These are phyloP conservation scores for Lepidocolaptes lacrymiger DNA, from an alignment of 2,797 vertebrate genomes.

Conservation along the genomic window DNA sequence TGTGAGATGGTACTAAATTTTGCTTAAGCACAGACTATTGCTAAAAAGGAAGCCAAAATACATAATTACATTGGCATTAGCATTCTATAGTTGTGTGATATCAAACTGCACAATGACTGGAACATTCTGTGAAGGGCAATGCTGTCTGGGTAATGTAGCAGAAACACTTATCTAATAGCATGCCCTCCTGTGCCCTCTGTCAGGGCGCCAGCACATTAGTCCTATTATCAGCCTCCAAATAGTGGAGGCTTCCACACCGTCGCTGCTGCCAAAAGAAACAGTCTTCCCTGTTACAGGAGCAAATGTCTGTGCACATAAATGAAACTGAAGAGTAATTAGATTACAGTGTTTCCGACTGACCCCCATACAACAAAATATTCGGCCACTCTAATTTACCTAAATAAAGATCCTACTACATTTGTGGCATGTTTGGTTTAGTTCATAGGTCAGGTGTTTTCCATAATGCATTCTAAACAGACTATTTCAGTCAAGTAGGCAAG, in stretches of 20 bases:
- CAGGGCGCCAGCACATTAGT: constrained; percentile 49
- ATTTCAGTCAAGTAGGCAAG: constrained; percentile 9
- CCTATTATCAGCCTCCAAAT: constrained; percentile 47
- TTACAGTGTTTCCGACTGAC: constrained; percentile 22
- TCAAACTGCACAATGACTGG: constrained; percentile 57
- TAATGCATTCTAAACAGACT: constrained; percentile 16
- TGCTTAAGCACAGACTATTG: constrained; percentile 69
- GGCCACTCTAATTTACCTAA: constrained; percentile 1
- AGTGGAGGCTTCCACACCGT: constrained; percentile 30
- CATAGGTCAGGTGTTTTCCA: constrained; percentile 23
- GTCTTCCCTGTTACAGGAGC: constrained; percentile 39
- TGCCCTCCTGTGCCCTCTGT: constrained; percentile 66
- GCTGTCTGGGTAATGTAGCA: constrained; percentile 71
- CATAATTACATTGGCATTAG: constrained; percentile 74
- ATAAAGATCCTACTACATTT: neutral
- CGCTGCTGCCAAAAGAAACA: constrained; percentile 36
- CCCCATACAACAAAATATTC: neutral
- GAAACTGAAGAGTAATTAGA: constrained; percentile 58
- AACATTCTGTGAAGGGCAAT: constrained; percentile 71
- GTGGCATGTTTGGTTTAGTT: neutral
- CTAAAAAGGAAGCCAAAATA: constrained; percentile 72
- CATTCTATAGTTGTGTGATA: constrained; percentile 60
- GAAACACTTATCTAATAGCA: constrained; percentile 66
- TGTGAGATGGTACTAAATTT: constrained; percentile 72
- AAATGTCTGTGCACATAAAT: constrained; percentile 31